Base-by-base conservation (phyloP, 2,797 vertebrate species). In the Crenichthys baileyi region DNA sequence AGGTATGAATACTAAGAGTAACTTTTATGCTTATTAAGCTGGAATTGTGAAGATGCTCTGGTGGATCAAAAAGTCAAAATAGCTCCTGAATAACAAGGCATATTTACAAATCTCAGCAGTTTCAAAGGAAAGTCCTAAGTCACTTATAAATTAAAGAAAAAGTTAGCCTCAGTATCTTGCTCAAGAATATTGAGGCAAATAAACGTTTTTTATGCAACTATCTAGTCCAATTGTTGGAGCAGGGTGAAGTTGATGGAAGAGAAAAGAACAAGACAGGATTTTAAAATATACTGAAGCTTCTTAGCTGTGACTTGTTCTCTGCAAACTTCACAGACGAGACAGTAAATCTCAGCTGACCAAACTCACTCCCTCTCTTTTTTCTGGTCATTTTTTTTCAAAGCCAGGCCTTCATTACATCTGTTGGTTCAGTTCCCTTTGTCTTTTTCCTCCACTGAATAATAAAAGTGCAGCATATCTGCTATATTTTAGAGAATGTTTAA, bases 281-380 rank as follows among this genome's bases (percentile, higher is more conserved):
- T 87, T 85, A 85, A 81, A 90, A 92, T 91, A 90, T 90, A 92
- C 90, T 24, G 81, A 86, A 80, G 82, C 83, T 81, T 87, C 82
- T 91, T 85, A 82, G 78, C 65, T 56, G 76, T 91, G 89, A 93
- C 79, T 91, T 92, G 92, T 90, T 85, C 83, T 92, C 85, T 84
- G 87, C 79, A 83, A 87, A 80, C 80, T 90, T 92, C 88, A 91
- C 82, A 88, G 77, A 74, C 46, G 20, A 78, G 83, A 83, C 87
- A 75, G 83, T 91, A 90, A 93, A 93, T 94, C 89, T 90, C 77
- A 71, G 58, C 81, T 44, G 82, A 76, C 65, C 82, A 81, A 87
- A 87, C 80, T 67, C 75, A 51, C 79, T 85, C 77, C 31, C 53
- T 68, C 74, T 80, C 67, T 83, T 16, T 76, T 70, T 68, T 83